Percentiles rank a stretch among this genome's conserved stretches.
These are phyloP conservation scores for Coelogynopora nodosa DNA, from an alignment of 2,888 invertebrate species.

Conservation along the genomic window DNA sequence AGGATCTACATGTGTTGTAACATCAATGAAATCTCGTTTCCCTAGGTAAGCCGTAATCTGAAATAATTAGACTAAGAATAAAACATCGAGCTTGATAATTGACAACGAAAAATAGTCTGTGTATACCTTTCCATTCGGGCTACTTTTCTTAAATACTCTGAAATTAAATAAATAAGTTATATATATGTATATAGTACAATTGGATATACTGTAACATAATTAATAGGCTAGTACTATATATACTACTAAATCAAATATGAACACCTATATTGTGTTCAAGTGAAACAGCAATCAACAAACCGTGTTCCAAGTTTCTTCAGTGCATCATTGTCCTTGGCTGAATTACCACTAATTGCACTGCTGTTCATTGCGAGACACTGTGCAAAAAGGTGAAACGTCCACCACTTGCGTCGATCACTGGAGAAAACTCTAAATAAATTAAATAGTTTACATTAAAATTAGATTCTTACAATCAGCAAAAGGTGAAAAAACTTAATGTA, in stretches of 20 bases:
- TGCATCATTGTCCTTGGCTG: neutral
- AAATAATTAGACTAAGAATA: conserved; percentile 22
- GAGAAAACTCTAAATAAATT: no score
- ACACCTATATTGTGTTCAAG: neutral
- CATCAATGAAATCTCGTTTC: conserved; percentile 94
- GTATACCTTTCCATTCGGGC: conserved; percentile 85
- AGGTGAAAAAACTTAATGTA: no score
- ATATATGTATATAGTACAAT: neutral
- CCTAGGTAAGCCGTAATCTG: conserved; percentile 89
- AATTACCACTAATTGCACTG: no score
- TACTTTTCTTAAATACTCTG: conserved; percentile 92
- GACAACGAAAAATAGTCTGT: conserved; percentile 34
- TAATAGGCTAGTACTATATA: no score
- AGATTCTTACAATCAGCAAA: no score
- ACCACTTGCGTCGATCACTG: no score
- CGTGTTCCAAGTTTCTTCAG: neutral
- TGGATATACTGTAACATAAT: neutral
- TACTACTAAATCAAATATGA: no score
- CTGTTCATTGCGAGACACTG: no score
- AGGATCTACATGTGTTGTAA: conserved; percentile 82
- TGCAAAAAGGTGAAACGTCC: no score
- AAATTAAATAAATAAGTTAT: neutral
- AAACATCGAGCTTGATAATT: neutral
- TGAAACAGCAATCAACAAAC: neutral
- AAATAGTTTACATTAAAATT: no score